phyloP scores from a whole-genome alignment of 2,797 vertebrate species.

The Epinephelus awoara region DNA sequence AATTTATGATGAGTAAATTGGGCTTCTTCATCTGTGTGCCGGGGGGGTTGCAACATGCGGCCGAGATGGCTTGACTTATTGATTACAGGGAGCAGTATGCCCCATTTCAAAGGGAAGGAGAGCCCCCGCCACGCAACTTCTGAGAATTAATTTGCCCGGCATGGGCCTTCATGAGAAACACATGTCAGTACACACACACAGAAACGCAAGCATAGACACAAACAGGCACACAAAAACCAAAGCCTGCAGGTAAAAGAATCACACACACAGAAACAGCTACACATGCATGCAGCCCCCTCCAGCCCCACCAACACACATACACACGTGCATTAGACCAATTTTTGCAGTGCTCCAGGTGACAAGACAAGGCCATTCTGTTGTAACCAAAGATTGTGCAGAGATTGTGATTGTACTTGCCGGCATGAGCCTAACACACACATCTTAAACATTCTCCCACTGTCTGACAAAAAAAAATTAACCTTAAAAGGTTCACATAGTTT shows the following conservation, averaged over 20 bases:
- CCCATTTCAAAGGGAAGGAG: conserved; percentile 90
- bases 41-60: conserved; percentile 85
- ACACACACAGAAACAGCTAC: conserved; percentile 48
- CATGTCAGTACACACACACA: conserved; percentile 83
- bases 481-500: neutral
- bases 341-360: conserved; percentile 81
- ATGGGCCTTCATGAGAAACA: conserved; percentile 90
- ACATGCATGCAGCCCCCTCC: conserved; percentile 56
- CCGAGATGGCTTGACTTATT: conserved; percentile 90
- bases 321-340: conserved; percentile 58
- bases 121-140: conserved; percentile 88
- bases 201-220: conserved; percentile 66
- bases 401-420: conserved; percentile 61
- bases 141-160: conserved; percentile 91
- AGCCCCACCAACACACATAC: conserved; percentile 23
- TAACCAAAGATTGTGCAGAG: conserved; percentile 79
- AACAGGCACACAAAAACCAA: conserved; percentile 73
- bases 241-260: conserved; percentile 81
- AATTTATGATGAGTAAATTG: conserved; percentile 88
- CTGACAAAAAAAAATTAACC: conserved; percentile 36
- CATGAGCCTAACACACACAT: conserved; percentile 44
- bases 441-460: conserved; percentile 48
- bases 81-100: conserved; percentile 89
- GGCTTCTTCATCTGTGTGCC: conserved; percentile 87
- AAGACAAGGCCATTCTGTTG: conserved; percentile 75